Percentiles rank a stretch among this genome's conserved stretches.
These are phyloP conservation scores for Epicampocera succincta DNA, from an alignment of 2,888 invertebrate species.

Conservation along the genomic window DNA sequence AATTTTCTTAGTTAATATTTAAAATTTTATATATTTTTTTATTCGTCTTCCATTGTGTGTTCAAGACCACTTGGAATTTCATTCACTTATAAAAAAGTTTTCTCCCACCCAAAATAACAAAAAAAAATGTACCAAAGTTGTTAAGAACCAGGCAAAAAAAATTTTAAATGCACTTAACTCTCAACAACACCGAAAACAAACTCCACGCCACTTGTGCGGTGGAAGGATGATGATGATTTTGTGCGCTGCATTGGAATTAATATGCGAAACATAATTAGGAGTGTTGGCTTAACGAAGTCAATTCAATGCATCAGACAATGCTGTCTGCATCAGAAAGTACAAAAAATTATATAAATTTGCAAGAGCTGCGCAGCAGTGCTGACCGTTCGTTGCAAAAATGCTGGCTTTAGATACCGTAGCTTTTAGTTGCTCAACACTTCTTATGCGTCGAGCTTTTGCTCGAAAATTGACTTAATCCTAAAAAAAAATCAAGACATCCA, in stretches of 20 bases:
- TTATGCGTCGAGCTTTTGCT: no score
- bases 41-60: not conserved
- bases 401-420: no score
- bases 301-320: no score
- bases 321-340: no score
- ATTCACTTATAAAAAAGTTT: slow-evolving; percentile 56
- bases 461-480: no score
- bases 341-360: no score
- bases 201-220: slow-evolving; percentile 37
- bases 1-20: slow-evolving; percentile 25
- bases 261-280: slow-evolving; percentile 26
- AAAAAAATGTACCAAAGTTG: slow-evolving; percentile 10
- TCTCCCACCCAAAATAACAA: slow-evolving; percentile 8
- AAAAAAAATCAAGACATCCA: no score
- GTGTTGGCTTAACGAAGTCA: not conserved
- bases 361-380: no score
- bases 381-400: no score
- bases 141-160: slow-evolving; percentile 24
- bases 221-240: slow-evolving; percentile 45
- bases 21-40: slow-evolving; percentile 14
- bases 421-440: no score
- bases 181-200: slow-evolving; percentile 64
- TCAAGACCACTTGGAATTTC: slow-evolving; percentile 56
- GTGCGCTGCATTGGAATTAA: slow-evolving; percentile 44
- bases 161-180: slow-evolving; percentile 46